Evolutionary conservation across 1,140 invertebrate genomes (phyloP), one percentile per base, ranked within the genome.

Genomic region (Venustaconcha ellipsiformis): DNA sequence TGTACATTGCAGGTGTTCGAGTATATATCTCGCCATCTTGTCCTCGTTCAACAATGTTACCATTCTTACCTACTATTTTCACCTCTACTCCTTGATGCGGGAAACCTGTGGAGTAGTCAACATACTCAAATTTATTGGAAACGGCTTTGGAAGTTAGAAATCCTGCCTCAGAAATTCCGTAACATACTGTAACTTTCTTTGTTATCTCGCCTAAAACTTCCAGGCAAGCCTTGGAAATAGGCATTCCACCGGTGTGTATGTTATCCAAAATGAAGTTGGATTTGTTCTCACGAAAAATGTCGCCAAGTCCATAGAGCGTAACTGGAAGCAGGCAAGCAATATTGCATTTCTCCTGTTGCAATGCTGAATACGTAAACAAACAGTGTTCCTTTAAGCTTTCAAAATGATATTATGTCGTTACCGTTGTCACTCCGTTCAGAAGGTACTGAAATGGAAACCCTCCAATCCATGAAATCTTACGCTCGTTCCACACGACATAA

Each of bases 401-500:
- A 37, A 71, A 62, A 18, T 30, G 15, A 8, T 55, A 18, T 12
- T 26, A 56, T 23, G 60, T 62, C 14, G 69, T 70, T 6, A 70
- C 69, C 30, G 57, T 56, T 23, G 60, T 71, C 2, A 71, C 59
- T 14, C 59, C 70, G 14, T 71, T 55, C 18, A 48, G 58, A 15
- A 71, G 30, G 17, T 15, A 71, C 37, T 56, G 48, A 23, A 55
- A 71, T 13, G 58, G 58, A 56, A 71, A 71, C 2, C 70, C 70
- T 13, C 70, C 58, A n/a, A 71, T 71, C 70, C 70, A 71, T 14
- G 70, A 18, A 4, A 71, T 48, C 0, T 60, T 58, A 18, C 70
- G 58, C 30, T 71, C 70, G 30, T 37, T 63, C 37, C 63, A 71
- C 1, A 71, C 62, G 8, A 37, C 1, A 23, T 62, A 13, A 26